Evolutionary conservation across 2,888 invertebrate genomes (phyloP).

Genomic region (Oasisia sp.): DNA sequence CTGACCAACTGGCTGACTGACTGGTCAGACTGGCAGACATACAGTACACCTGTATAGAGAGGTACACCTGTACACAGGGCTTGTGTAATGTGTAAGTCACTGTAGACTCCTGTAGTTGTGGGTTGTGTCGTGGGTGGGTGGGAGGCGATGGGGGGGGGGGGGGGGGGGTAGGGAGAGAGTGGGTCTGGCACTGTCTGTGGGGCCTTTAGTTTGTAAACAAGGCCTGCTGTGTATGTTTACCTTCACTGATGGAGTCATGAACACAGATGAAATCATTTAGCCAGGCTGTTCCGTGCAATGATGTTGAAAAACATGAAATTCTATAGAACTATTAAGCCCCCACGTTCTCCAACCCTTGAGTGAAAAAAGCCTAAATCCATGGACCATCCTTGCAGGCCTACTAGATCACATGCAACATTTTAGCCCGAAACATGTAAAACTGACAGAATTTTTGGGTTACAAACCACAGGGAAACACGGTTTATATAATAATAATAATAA

Average conservation of each 20-base stretch:
- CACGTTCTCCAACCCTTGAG: too few relatives aligned
- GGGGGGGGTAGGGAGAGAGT: not conserved
- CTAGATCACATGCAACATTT: too few relatives aligned
- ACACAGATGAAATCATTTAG: not conserved
- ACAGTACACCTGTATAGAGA: not conserved
- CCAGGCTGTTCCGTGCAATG: not conserved
- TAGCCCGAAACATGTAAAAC: too few relatives aligned
- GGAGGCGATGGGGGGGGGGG: not conserved
- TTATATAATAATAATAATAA: too few relatives aligned
- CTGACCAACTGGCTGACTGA: not conserved
- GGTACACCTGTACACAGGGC: not conserved
- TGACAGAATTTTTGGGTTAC: too few relatives aligned
- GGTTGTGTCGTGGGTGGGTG: not conserved
- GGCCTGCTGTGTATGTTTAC: not conserved
- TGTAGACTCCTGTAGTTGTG: not conserved
- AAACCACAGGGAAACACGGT: too few relatives aligned
- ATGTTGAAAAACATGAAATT: not conserved
- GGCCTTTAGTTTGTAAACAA: not conserved
- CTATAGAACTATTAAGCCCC: too few relatives aligned
- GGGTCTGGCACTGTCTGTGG: not conserved
- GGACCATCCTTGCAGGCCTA: too few relatives aligned
- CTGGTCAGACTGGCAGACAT: not conserved
- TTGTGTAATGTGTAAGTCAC: not conserved
- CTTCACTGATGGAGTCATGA: not conserved
- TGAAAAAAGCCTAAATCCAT: too few relatives aligned